These are phyloP conservation scores for Eilema sororculum DNA, from an alignment of 2,888 invertebrate genomes.

Conservation along the genomic window DNA sequence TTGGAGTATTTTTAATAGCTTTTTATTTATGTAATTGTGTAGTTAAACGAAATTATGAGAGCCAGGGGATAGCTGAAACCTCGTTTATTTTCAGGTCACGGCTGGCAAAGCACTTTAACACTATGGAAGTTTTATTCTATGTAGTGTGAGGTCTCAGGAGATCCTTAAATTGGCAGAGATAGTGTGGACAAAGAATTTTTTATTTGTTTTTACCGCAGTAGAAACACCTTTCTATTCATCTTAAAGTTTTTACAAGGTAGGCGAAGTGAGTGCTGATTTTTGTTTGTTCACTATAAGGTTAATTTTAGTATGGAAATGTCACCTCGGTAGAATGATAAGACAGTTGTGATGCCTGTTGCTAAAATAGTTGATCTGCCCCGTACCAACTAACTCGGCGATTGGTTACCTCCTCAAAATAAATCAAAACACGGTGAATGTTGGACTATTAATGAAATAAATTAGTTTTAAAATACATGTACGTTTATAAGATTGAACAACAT, in stretches of 20 bases:
- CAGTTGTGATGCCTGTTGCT: too few species aligned
- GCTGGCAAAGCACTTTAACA: background rate
- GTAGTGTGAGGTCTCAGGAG: background rate
- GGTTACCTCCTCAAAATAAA: too few species aligned
- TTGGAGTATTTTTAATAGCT: background rate
- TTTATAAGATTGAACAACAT: background rate
- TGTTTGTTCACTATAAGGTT: background rate
- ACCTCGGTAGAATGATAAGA: too few species aligned
- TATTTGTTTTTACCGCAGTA: background rate
- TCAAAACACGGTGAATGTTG: too few species aligned
- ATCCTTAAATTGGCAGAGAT: background rate
- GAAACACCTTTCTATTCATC: background rate
- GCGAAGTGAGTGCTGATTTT: background rate
- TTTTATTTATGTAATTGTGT: background rate
- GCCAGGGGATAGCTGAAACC: background rate
- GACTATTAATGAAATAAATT: too few species aligned
- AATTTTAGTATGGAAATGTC: too few species aligned
- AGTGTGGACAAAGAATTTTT: background rate
- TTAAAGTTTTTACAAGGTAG: background rate
- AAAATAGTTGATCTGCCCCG: too few species aligned
- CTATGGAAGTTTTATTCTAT: background rate
- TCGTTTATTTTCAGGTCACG: background rate
- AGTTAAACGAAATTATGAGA: background rate
- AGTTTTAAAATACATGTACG: background rate
- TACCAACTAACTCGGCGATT: too few species aligned